Percentiles rank a stretch among this genome's conserved stretches.
These are phyloP conservation scores for Sphaeridia pumilis DNA, from an alignment of 2,888 invertebrate genomes.

Conservation along the genomic window DNA sequence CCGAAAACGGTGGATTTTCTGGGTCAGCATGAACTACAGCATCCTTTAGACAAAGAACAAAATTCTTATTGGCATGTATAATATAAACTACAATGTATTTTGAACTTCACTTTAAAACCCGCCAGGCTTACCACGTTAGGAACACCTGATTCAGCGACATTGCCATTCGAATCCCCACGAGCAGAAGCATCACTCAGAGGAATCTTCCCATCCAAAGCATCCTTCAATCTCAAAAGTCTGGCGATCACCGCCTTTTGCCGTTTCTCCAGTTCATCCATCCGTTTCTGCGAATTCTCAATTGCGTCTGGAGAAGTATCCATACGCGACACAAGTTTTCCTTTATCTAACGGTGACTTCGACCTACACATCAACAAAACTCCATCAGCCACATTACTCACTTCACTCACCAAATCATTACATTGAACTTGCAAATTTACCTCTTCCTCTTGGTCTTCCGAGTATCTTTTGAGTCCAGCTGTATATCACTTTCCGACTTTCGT, in stretches of 20 bases:
- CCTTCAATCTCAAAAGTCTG: slow-evolving; percentile 9
- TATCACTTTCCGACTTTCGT: neutral
- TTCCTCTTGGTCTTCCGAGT: neutral
- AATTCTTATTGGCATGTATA: no score
- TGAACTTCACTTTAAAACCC: no score
- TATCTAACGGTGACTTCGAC: neutral
- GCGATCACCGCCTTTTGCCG: slow-evolving; percentile 10
- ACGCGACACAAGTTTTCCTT: neutral
- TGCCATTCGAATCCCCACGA: no score
- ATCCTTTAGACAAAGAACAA: slow-evolving; percentile 14
- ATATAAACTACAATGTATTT: no score
- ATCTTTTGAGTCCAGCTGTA: neutral
- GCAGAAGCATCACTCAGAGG: no score
- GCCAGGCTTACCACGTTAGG: no score
- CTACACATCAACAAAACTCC: no score
- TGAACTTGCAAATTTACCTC: neutral
- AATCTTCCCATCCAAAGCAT: neutral
- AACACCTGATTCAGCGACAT: no score
- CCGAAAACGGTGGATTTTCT: slow-evolving; percentile 17
- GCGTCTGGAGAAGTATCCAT: slow-evolving; percentile 9
- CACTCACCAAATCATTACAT: neutral
- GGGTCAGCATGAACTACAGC: slow-evolving; percentile 21
- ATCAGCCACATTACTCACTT: neutral
- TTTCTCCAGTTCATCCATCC: slow-evolving; percentile 6
- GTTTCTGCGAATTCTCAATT: neutral